These are phyloP conservation scores for Limonius californicus DNA, from an alignment of 1,140 invertebrate species.

Conservation along the genomic window DNA sequence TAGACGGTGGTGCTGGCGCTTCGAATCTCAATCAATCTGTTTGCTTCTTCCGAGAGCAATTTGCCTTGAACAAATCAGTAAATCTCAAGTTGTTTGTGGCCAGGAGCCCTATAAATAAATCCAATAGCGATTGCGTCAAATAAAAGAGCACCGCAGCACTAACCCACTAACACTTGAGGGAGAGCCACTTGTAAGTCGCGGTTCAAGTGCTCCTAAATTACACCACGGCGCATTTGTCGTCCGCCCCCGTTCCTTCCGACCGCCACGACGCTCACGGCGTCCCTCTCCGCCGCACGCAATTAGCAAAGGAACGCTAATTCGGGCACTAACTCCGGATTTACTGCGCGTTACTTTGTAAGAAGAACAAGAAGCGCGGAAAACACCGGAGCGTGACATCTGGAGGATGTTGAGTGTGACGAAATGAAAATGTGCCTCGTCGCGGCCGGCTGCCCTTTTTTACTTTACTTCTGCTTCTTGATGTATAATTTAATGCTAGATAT, in stretches of 20 bases:
- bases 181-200: constrained; percentile 18
- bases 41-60: constrained; percentile 6
- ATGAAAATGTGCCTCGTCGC: constrained; percentile 4
- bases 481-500: neutral
- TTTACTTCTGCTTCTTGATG: neutral
- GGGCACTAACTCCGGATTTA: constrained; percentile 4
- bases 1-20: too few species aligned
- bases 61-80: constrained; percentile 11
- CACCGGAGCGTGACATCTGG: constrained; percentile 7
- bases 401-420: constrained; percentile 8
- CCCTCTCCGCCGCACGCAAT: constrained; percentile 3
- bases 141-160: constrained; percentile 13
- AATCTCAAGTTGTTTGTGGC: constrained; percentile 14
- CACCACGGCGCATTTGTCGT: constrained; percentile 13
- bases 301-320: constrained; percentile 14
- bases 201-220: constrained; percentile 19
- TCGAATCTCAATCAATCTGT: neutral
- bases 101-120: constrained; percentile 8
- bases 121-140: constrained; percentile 14
- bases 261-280: neutral
- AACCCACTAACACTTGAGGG: constrained; percentile 10
- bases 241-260: neutral
- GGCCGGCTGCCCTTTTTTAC: neutral
- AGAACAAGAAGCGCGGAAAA: neutral
- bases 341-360: constrained; percentile 8